Percentiles rank a stretch among this genome's conserved stretches.
These are phyloP conservation scores for Caenorhabditis sinica DNA, from an alignment of 2,888 invertebrate genomes.

Conservation along the genomic window DNA sequence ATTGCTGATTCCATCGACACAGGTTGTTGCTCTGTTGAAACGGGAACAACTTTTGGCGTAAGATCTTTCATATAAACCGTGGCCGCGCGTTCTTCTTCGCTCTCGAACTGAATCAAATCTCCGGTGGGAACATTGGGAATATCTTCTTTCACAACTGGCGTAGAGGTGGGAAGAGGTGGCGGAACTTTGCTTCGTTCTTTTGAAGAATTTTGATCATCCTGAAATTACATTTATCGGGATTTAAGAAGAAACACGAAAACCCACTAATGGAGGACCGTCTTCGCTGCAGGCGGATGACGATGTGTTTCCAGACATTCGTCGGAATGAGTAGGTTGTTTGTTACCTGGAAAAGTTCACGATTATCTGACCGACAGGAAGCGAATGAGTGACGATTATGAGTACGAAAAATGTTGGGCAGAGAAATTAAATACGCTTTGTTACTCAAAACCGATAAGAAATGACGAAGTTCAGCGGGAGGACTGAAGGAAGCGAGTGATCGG, in stretches of 20 bases:
- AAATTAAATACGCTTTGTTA: no score
- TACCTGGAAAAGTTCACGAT: no score
- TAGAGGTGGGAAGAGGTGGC: conserved; percentile 42
- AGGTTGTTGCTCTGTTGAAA: not conserved
- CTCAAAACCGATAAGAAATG: no score
- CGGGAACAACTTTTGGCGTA: not conserved
- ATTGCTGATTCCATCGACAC: conserved; percentile 27
- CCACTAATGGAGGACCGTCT: conserved; percentile 40
- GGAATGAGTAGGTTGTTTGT: conserved; percentile 14
- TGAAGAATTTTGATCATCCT: conserved; percentile 4
- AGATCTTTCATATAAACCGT: not conserved
- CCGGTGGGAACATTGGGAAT: conserved; percentile 10
- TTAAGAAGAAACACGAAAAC: not conserved
- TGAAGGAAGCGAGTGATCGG: no score
- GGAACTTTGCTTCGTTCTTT: conserved; percentile 28
- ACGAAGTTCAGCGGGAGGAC: no score
- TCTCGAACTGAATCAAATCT: conserved; percentile 59
- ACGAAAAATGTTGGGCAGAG: no score
- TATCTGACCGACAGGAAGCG: no score
- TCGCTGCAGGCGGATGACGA: conserved; percentile 45
- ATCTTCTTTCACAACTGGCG: conserved; percentile 28
- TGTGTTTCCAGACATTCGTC: conserved; percentile 57
- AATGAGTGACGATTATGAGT: no score
- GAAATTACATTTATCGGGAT: not conserved
- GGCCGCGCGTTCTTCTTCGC: conserved; percentile 50